Evolutionary conservation across 2,797 vertebrate species (phyloP), one percentile per base, ranked within the genome.

Genomic region (Astyanax mexicanus): DNA sequence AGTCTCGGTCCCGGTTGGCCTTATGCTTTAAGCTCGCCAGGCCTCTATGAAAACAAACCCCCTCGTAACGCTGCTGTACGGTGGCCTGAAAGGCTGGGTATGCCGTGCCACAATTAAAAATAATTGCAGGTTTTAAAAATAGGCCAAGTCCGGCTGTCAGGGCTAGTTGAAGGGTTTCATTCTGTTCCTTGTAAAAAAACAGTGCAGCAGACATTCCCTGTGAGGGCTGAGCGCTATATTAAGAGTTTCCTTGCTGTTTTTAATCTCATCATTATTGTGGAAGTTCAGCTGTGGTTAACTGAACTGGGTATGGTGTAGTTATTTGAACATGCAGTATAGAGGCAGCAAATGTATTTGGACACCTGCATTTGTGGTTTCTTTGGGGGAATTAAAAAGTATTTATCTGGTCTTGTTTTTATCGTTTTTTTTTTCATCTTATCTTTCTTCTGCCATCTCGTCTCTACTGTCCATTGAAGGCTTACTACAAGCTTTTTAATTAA

Each of bases 81-180:
- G 79, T 75, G 68, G 83, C 71, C 79, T 78, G 82, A 82, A 75
- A 79, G 82, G 83, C 74, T 80, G 79, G 81, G 81, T 19, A 35
- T 85, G 79, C 85, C 88, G 88, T 87, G 86, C 85, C 87, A 81
- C 88, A 88, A 92, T 94, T 91, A 90, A 88, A 89, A 85, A 88
- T 92, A 92, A 92, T 91, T 92, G 83, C 73, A 79, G 81, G 83
- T 51, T 81, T 88, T 91, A 87, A 91, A 92, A 90, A 91, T 85
- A 88, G 89, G 58, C 77, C 23, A 52, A 69, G 45, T 35, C 47
- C 45, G 32, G 51, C n/a, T 23, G 32, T 11, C 40, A 10, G 21
- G 67, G 19, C 25, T 15, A 52, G 52, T 21, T n/a, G 38, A 72
- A 58, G 64, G 17, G 2, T 21, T 49, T 49, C 47, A 21, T 49